Evolutionary conservation across 1,140 invertebrate species (phyloP), one percentile per base, ranked within the genome.

Genomic region (Alviniconcha marisindica): DNA sequence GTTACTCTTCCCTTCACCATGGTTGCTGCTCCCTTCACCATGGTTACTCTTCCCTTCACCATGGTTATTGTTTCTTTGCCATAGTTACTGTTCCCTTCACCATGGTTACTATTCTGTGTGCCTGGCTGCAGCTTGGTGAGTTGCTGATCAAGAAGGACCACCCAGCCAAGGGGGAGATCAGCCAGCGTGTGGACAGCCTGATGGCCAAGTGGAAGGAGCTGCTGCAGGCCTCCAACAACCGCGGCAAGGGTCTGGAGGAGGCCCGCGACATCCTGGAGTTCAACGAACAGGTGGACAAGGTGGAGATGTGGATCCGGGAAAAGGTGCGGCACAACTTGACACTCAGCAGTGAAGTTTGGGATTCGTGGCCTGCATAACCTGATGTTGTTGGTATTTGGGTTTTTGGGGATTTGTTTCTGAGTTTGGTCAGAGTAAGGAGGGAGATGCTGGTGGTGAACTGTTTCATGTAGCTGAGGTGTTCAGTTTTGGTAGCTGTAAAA

Each of bases 181-280:
- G 95, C 85, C 93, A 95, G 69, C 95, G 96, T 89, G 92, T 98
- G 40, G 95, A 96, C 93, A 95, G 40, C 31, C 93, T 99, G 0
- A 93, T 96, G 15, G 92, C 94, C 2, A 95, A 96, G n/a, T 98
- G 97, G 98, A 94, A 95, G 31, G 95, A 96, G 87, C 93, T 99
- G 2, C 93, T 98, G n/a, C 90, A 95, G 1, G 96, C 97, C 82
- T 96, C 97, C 0, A 95, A 95, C 84, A 95, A 96, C 82, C 93
- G 95, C 82, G 97, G 97, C 24, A 95, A 97, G 89, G 98, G 98
- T 4, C 93, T 99, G 7, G 98, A 99, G 93, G 98, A 99, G 91
- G 98, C 98, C 0, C 97, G 98, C 91, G 98, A 99, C 90, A 98
- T 99, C 79, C 94, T 99, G 1, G 97, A 99, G 91, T 99, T 99